Conservation (phyloP, 1,140 invertebrate genomes). For the Caenorhabditis tropicalis region DNA sequence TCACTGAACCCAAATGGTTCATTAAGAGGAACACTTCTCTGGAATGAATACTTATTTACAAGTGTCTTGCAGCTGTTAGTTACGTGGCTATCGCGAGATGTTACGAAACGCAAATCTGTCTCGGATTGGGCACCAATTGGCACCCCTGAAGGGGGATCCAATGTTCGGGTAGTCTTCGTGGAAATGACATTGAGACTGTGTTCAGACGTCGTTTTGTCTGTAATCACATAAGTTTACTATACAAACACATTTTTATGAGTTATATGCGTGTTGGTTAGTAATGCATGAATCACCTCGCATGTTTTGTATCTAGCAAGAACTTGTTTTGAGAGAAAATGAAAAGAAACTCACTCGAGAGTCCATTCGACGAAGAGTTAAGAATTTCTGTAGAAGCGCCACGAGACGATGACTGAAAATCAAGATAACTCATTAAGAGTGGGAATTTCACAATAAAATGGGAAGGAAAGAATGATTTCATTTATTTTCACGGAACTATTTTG, state of each 20-base stretch:
- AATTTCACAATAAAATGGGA: too few species aligned
- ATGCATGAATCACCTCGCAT: constrained; percentile 33
- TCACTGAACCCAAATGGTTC: constrained; percentile 35
- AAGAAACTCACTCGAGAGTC: background rate
- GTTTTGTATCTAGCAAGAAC: too few species aligned
- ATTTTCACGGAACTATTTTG: too few species aligned
- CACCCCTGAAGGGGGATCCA: background rate
- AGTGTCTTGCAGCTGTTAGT: background rate
- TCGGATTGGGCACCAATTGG: constrained; percentile 9
- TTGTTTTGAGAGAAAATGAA: too few species aligned
- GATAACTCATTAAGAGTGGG: background rate
- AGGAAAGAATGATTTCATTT: background rate
- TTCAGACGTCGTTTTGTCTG: constrained; percentile 2
- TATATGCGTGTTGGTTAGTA: background rate
- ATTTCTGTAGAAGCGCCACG: background rate
- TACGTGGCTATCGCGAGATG: constrained; percentile 12
- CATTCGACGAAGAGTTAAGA: background rate
- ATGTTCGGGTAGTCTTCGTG: background rate
- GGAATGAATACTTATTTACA: background rate
- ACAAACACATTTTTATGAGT: background rate
- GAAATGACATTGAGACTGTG: background rate
- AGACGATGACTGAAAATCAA: background rate
- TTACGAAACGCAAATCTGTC: constrained; percentile 23
- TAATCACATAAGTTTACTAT: background rate
- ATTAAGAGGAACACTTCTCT: background rate